Percentiles rank a stretch among this genome's conserved stretches.
Conservation (phyloP, 2,888 invertebrate species). For the Caradrina clavipalpis region DNA sequence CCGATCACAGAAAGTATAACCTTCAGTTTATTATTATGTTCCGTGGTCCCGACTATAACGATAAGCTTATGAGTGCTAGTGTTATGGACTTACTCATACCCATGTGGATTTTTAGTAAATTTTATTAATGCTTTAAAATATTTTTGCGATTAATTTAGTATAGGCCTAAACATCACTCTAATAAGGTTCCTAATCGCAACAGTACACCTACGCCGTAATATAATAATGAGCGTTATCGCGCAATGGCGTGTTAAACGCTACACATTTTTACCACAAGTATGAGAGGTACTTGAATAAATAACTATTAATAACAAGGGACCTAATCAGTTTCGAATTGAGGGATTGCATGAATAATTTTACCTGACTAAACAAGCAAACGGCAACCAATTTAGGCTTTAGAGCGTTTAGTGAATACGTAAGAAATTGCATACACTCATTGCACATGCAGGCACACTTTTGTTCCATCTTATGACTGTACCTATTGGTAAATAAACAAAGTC, state of each 20-base stretch:
- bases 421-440: not conserved
- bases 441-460: too few relatives aligned
- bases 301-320: conserved; percentile 41
- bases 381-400: not conserved
- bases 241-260: conserved; percentile 53
- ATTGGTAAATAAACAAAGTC: too few relatives aligned
- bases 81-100: too few relatives aligned
- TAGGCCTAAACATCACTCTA: not conserved
- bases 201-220: conserved; percentile 6
- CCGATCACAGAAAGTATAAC: too few relatives aligned
- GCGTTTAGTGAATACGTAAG: not conserved
- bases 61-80: too few relatives aligned
- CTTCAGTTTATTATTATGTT: too few relatives aligned
- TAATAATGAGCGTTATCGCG: conserved; percentile 43
- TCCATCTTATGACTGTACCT: too few relatives aligned
- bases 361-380: not conserved
- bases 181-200: conserved; percentile 16
- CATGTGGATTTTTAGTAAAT: too few relatives aligned
- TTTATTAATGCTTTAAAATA: too few relatives aligned
- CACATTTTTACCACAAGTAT: conserved; percentile 21
- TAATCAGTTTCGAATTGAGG: conserved; percentile 53
- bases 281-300: conserved; percentile 26
- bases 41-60: too few relatives aligned
- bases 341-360: conserved; percentile 47
- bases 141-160: not conserved